These are phyloP conservation scores for Sesamia nonagrioides DNA, from an alignment of 1,140 invertebrate genomes.

Conservation along the genomic window DNA sequence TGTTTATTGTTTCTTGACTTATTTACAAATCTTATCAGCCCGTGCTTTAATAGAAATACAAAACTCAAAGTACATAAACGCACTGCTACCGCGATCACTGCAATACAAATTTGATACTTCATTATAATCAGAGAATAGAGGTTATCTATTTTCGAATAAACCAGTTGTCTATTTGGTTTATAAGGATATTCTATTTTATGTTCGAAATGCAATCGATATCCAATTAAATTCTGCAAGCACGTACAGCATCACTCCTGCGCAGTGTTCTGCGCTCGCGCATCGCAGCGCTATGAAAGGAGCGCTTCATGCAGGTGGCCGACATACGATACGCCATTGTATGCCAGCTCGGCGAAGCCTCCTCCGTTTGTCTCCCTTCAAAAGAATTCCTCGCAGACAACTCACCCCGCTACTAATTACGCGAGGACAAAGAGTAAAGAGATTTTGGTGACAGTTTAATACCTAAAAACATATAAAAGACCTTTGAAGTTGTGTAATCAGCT, in stretches of 20 bases:
- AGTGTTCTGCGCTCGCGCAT: conserved; percentile 50
- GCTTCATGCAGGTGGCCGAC: conserved; percentile 80
- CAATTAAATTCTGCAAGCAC: conserved; percentile 50
- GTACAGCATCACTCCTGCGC: conserved; percentile 56
- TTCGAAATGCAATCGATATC: conserved; percentile 22
- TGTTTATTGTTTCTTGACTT: neutral
- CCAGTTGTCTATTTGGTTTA: neutral
- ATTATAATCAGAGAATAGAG: too few species aligned
- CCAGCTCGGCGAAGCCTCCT: conserved; percentile 71
- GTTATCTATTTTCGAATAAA: too few species aligned
- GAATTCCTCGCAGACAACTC: conserved; percentile 84
- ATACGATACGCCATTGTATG: conserved; percentile 85
- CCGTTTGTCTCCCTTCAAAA: conserved; percentile 83
- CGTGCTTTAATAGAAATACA: too few species aligned
- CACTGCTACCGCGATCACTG: too few species aligned
- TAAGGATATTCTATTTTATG: neutral
- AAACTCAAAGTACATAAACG: too few species aligned
- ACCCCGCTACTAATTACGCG: conserved; percentile 83
- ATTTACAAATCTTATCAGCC: too few species aligned
- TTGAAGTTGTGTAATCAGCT: too few species aligned
- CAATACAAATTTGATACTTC: too few species aligned
- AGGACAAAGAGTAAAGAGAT: conserved; percentile 66
- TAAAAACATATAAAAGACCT: too few species aligned
- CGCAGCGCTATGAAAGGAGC: conserved; percentile 59
- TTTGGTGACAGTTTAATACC: too few species aligned